Evolutionary conservation across 2,113 vertebrate genomes (phyloP).

Genomic region (Machaerirhynchus nigripectus): DNA sequence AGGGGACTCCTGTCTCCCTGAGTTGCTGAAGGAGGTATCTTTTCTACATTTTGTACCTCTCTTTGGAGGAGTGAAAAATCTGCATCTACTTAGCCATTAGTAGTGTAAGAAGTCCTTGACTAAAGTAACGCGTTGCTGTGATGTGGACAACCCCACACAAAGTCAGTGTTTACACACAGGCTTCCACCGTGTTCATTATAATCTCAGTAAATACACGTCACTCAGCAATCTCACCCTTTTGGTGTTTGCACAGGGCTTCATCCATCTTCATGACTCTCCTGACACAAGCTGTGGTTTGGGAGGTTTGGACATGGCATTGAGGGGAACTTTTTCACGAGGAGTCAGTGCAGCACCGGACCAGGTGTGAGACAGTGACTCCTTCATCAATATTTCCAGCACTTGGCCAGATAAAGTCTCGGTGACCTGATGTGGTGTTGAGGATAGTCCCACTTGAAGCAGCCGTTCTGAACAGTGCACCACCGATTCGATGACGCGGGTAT

Average conservation of each 20-base stretch:
- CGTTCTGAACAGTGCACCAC: neutral
- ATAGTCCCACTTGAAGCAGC: neutral
- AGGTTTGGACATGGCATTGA: neutral
- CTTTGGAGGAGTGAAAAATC: neutral
- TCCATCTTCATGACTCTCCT: neutral
- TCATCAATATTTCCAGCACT: neutral
- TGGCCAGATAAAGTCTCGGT: neutral
- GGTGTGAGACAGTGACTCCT: neutral
- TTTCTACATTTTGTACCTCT: neutral
- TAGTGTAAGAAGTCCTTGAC: neutral
- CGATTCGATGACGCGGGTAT: rapidly evolving
- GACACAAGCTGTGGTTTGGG: neutral
- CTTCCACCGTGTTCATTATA: neutral
- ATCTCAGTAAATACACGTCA: neutral
- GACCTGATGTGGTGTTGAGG: neutral
- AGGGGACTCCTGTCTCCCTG: neutral
- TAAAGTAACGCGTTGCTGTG: neutral
- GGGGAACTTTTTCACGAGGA: neutral
- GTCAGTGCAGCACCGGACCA: rapidly evolving
- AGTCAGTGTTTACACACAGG: neutral
- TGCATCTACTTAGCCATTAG: neutral
- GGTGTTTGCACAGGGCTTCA: neutral
- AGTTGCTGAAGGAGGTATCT: neutral
- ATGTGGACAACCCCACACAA: neutral
- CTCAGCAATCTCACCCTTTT: neutral